A percentile compares a stretch with the other conserved stretches of the same genome.
These are phyloP conservation scores for Perccottus glenii DNA, from an alignment of 2,113 vertebrate species.

Conservation along the genomic window DNA sequence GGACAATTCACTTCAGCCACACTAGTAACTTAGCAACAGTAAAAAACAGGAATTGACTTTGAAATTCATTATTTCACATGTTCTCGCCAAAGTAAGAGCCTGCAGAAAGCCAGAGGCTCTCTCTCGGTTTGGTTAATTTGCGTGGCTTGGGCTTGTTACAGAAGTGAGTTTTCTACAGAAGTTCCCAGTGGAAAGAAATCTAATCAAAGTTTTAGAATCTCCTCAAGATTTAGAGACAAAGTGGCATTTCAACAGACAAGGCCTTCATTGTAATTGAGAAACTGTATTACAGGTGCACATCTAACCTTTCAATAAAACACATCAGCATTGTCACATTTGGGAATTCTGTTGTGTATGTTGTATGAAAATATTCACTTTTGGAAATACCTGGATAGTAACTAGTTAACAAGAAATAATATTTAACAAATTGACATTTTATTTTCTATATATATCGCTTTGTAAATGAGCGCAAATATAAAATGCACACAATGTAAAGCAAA, in stretches of 20 bases:
- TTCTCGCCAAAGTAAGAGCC: slow-evolving; percentile 47
- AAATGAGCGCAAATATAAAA: not conserved
- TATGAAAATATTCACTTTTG: too few species aligned
- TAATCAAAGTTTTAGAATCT: not conserved
- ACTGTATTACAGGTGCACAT: too few species aligned
- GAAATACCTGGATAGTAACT: too few species aligned
- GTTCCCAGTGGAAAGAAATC: too few species aligned
- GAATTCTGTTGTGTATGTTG: too few species aligned
- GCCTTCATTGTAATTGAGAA: too few species aligned
- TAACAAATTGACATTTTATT: too few species aligned
- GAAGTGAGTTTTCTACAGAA: slow-evolving; percentile 1
- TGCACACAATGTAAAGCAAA: too few species aligned
- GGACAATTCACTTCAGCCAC: slow-evolving; percentile 43
- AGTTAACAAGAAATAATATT: too few species aligned
- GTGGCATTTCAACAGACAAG: not conserved
- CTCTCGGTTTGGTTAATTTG: slow-evolving; percentile 23
- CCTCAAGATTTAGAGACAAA: not conserved
- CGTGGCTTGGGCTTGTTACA: slow-evolving; percentile 21
- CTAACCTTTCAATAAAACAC: too few species aligned
- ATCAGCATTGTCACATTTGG: too few species aligned
- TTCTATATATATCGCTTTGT: not conserved
- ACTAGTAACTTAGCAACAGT: slow-evolving; percentile 71
- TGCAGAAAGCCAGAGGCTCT: slow-evolving; percentile 9
- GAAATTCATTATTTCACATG: slow-evolving; percentile 43
- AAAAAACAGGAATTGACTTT: slow-evolving; percentile 39